Evolutionary conservation across 2,888 invertebrate genomes (phyloP).

Genomic region (Sinotaia quadrata): DNA sequence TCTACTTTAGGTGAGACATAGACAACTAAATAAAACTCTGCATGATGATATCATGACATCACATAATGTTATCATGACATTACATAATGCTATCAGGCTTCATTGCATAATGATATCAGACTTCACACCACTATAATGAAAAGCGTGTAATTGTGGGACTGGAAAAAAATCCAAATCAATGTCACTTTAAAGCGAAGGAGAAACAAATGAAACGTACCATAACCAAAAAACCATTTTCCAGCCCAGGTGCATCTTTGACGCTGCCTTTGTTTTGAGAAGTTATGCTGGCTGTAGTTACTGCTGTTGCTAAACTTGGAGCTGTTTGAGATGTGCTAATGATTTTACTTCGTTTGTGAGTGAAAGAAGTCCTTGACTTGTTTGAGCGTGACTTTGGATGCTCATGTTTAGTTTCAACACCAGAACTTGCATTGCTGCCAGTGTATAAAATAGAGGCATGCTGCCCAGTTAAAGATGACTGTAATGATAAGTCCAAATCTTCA

Average conservation of each 20-base stretch:
- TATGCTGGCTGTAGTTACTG: neutral
- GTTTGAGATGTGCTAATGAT: conserved; percentile 30
- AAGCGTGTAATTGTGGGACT: too few relatives aligned
- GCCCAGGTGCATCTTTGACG: conserved; percentile 53
- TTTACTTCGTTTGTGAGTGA: conserved; percentile 16
- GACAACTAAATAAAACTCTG: too few relatives aligned
- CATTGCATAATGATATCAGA: too few relatives aligned
- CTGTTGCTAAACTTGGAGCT: neutral
- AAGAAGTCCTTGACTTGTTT: neutral
- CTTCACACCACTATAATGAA: too few relatives aligned
- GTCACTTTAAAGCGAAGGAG: too few relatives aligned
- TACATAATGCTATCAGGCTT: too few relatives aligned
- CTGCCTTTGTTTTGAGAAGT: conserved; percentile 17
- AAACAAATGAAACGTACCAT: conserved; percentile 38
- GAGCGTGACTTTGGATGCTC: neutral
- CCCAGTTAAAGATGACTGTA: neutral
- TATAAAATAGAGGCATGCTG: too few relatives aligned
- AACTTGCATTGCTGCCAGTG: too few relatives aligned
- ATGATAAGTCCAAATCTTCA: too few relatives aligned
- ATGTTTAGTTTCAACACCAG: neutral
- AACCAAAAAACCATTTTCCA: conserved; percentile 51
- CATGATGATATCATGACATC: too few relatives aligned
- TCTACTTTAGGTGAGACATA: too few relatives aligned
- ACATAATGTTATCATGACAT: neutral
- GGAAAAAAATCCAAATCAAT: neutral